Base-by-base conservation (phyloP, 2,113 vertebrate species). In the Mastomys coucha region DNA sequence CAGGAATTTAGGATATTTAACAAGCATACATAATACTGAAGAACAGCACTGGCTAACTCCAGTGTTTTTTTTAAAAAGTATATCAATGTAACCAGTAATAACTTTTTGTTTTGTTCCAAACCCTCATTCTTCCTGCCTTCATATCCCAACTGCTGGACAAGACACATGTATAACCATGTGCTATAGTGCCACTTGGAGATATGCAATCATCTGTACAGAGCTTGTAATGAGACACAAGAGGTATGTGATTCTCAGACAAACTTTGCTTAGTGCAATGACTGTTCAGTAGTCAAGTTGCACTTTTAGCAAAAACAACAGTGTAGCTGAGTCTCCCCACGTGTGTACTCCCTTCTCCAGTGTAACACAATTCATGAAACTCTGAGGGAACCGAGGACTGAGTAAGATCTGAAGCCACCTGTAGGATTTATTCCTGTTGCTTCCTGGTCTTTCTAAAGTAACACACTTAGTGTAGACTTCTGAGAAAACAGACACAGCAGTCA, bases 401-500 rank as follows among this genome's bases (percentile, higher is more conserved):
- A 93, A 58, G 49, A 88, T 86, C 56, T 81, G 94, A 80, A n/a
- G 51, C n/a, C 56, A 87, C 90, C 36, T 81, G 1, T 72, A 86
- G 72, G 94, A 91, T 78, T 88, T 91, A 65, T 94, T 93, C 90
- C 12, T 65, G 51, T 93, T 31, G 69, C 11, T 92, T 73, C 16
- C 88, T 94, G 86, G 72, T 24, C 95, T 76, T 94, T 75, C 85
- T 87, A 93, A 73, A 67, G 73, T 92, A 95, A 86, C 26, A 87
- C 5, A 88, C 20, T 88, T 63, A 93, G 76, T 76, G 95, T 76
- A 94, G 20, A 65, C 7, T 91, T 96, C 91, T 96, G 42, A 95
- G 92, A 96, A 91, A 94, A 75, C 2, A 19, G 49, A 58, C 75
- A 86, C 7, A 33, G n/a, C 39, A 69, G 31, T 91, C 49, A 58